These are phyloP conservation scores for Ecdyonurus torrentis DNA, from an alignment of 2,888 invertebrate species.

Conservation along the genomic window DNA sequence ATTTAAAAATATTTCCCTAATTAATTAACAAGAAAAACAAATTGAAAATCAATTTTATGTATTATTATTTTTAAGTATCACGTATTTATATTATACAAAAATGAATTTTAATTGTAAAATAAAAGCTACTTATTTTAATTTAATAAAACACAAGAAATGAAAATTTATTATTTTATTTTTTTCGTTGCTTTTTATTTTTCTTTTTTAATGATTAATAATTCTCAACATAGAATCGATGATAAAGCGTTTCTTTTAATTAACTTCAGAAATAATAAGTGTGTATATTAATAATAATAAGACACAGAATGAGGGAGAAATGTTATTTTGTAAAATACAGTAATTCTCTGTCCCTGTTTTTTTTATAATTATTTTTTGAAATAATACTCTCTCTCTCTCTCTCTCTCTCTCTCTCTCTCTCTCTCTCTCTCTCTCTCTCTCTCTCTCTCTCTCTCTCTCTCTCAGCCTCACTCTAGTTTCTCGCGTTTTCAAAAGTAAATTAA, in stretches of 20 bases:
- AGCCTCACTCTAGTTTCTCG: too few species aligned
- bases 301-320: neutral
- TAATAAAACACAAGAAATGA: too few species aligned
- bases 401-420: neutral
- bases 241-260: conserved; percentile 11
- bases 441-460: neutral
- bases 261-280: conserved; percentile 9
- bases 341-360: neutral
- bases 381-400: neutral
- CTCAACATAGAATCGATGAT: conserved; percentile 10
- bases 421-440: neutral
- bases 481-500: too few species aligned
- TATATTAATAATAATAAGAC: neutral
- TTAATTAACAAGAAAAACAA: too few species aligned
- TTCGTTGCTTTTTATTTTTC: neutral
- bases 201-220: conserved; percentile 4
- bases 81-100: too few species aligned
- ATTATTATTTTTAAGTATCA: too few species aligned
- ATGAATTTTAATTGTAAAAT: too few species aligned
- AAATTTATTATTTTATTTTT: too few species aligned
- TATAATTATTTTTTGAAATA: neutral
- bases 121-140: neutral
- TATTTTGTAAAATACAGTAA: neutral
- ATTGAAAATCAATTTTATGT: too few species aligned
- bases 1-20: too few species aligned